Base-by-base conservation (phyloP, 1,140 invertebrate genomes). In the Mycetomoellerius zeteki region DNA sequence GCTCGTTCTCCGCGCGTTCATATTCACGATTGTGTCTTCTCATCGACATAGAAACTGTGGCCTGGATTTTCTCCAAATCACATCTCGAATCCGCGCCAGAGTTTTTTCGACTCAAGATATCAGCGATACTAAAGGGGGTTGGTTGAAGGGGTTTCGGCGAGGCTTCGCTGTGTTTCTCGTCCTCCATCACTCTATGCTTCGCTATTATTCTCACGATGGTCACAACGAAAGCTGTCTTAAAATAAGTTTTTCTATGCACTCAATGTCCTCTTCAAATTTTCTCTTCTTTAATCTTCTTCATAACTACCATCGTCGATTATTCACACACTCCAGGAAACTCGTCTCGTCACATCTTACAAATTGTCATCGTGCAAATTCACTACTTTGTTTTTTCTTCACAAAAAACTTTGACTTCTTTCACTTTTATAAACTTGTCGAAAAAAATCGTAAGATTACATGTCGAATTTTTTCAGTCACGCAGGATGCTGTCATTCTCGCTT, bases 121-220 rank as follows among this genome's bases (percentile, higher is more conserved):
- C 94, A 0, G 94, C 94, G 73, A 95, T 95, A 60, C 94, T 94
- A 89, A 95, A 95, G 0, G 95, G 95, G 1, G 95, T 95, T 8
- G 94, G 93, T 85, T 95, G 94, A 24, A 92, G 92, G 0, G 90
- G 86, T 89, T 93, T 95, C 3, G 95, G 92, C 6, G 93, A 94
- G 0, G 90, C 56, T 90, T 89, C 91, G 90, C 85, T 92, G 84
- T 62, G 73, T 54, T 84, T 91, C 16, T 85, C 87, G 52, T 91
- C 92, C 54, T 93, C 91, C 86, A 90, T 87, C 37, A 71, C 50
- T 89, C 52, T 50, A 19, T 72, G 12, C 14, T 76, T 27, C 5
- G 30, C 58, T 47, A 58, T 69, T 69, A 21, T 58, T 21, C 33
- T 52, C 52, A 58, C 27, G 4, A 71, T 21, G 21, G 16, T 77